Conservation (phyloP, 92 coral and sea anemone species). For the Parazoanthus atlanticus region DNA sequence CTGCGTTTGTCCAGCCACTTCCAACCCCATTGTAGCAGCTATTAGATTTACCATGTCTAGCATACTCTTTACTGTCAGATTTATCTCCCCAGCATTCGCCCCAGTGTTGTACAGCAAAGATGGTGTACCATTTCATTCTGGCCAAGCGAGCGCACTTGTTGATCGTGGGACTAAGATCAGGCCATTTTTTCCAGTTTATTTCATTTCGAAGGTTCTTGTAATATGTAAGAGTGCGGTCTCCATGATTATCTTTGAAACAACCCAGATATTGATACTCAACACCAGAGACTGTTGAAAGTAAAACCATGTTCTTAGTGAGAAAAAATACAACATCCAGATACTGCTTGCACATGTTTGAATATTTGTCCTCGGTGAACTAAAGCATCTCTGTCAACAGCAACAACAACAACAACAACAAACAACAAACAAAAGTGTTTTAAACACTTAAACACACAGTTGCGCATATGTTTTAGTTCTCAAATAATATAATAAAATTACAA, state of each 20-base stretch:
- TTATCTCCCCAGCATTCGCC: slow-evolving; percentile 18
- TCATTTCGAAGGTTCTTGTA: background rate
- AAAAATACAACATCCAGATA: background rate
- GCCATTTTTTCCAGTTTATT: background rate
- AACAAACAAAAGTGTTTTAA: no score
- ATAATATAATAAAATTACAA: no score
- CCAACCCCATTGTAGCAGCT: background rate
- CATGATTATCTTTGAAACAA: background rate
- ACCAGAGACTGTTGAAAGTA: background rate
- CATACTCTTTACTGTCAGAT: background rate
- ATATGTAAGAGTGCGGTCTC: background rate
- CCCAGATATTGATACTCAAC: slow-evolving; percentile 3
- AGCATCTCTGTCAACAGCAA: no score
- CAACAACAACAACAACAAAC: no score
- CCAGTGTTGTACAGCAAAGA: slow-evolving; percentile 2
- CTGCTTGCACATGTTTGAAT: background rate
- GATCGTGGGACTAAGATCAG: background rate
- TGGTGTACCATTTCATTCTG: background rate
- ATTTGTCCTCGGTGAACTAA: background rate
- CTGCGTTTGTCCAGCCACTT: background rate
- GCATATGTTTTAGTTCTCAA: no score
- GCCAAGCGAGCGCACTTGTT: background rate
- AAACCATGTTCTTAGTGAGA: no score
- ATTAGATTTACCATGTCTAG: background rate
- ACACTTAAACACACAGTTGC: no score